Base-by-base conservation (phyloP, 2,797 vertebrate species). In the Poecilia wingei region DNA sequence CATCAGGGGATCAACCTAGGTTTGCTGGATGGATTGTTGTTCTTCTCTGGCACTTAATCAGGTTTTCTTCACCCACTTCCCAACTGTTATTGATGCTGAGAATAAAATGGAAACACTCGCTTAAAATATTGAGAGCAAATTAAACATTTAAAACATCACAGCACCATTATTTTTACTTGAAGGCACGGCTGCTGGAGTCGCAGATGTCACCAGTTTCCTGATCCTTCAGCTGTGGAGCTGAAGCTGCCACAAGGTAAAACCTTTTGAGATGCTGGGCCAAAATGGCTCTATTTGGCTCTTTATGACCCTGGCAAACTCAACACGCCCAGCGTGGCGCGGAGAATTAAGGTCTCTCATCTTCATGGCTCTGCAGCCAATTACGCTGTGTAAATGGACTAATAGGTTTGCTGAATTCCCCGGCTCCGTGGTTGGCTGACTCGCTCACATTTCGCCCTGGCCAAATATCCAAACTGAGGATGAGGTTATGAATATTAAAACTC, bases 351-450 rank as follows among this genome's bases (percentile, higher is more conserved):
- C 73, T 73, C 55, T 76, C 45, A 77, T 55, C 49, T 61, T 43
- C 69, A 16, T 0, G 25, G 70, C 72, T 80, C 77, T 55, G 77
- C 39, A 59, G 73, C 33, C 28, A 61, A 53, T 70, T 43, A 49
- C 25, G 69, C 18, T 55, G 43, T 76, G 64, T 53, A 53, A 70
- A 83, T 79, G 41, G 61, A 84, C 75, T 72, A 20, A 69, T 25
- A 72, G 64, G 71, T 71, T 3, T 3, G 13, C 18, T 10, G 57
- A 73, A 78, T 72, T 78, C 70, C 75, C 46, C 6, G 20, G 33
- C 28, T 80, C 57, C 53, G 51, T 57, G 3, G 1, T 28, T 73
- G 66, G 57, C 68, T 66, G 74, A 36, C 28, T 61, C 46, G 77
- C 18, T 43, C 57, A 33, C 47, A 46, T 49, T 64, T 77, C 12